A percentile compares a stretch with the other conserved stretches of the same genome.
Conservation (phyloP, 2,797 vertebrate species). For the Argyrosomus regius region DNA sequence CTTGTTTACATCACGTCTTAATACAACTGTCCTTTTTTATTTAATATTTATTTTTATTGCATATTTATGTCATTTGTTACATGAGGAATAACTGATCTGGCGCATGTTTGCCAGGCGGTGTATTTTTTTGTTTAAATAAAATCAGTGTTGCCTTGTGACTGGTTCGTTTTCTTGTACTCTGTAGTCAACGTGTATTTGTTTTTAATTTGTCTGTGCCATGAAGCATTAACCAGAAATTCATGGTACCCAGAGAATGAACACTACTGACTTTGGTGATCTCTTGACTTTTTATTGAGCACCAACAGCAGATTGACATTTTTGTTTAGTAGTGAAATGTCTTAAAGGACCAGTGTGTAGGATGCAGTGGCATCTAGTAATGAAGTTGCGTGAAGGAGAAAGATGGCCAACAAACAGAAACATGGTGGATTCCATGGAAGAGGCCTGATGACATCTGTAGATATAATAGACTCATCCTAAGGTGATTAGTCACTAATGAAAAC, state of each 20-base stretch:
- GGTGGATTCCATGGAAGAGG: too few species aligned
- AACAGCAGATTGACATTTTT: background rate
- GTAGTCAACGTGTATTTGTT: slow-evolving; percentile 5
- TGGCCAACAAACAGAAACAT: too few species aligned
- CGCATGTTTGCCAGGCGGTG: slow-evolving; percentile 54
- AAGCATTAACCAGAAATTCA: background rate
- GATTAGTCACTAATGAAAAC: too few species aligned
- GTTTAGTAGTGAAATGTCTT: background rate
- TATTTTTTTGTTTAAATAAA: slow-evolving; percentile 80
- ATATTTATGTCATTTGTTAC: slow-evolving; percentile 85
- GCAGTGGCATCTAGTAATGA: too few species aligned
- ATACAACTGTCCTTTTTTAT: slow-evolving; percentile 79
- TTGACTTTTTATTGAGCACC: background rate
- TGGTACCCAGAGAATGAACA: slow-evolving; percentile 4
- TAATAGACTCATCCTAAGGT: too few species aligned
- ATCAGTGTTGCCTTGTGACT: slow-evolving; percentile 55
- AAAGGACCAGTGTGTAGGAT: too few species aligned
- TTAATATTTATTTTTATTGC: slow-evolving; percentile 89
- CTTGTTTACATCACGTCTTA: slow-evolving; percentile 81
- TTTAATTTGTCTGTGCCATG: background rate
- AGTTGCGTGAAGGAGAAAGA: too few species aligned
- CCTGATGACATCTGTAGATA: too few species aligned
- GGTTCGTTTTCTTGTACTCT: slow-evolving; percentile 26
- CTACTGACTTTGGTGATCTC: background rate
- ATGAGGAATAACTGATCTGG: slow-evolving; percentile 56